Percentiles rank a stretch among this genome's conserved stretches.
Conservation (phyloP, 1,140 invertebrate species). For the Ectropis grisescens region DNA sequence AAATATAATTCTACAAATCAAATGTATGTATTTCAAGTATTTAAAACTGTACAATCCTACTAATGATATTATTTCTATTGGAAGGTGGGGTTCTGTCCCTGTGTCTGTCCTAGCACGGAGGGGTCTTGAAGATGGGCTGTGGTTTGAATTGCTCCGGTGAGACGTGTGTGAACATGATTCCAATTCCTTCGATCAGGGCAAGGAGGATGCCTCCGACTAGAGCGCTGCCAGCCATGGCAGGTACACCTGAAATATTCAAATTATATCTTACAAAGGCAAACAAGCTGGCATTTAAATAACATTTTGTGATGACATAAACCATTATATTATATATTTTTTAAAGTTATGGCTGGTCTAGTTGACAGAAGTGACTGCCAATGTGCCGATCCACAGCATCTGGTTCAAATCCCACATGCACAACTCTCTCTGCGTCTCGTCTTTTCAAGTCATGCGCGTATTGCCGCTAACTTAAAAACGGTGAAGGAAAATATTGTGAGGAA, state of each 20-base stretch:
- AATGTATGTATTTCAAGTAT: too few species aligned
- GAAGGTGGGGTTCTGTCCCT: constrained; percentile 35
- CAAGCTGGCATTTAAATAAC: background rate
- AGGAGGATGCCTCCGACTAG: constrained; percentile 94
- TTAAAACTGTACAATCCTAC: constrained; percentile 17
- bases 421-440: too few species aligned
- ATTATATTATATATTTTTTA: too few species aligned
- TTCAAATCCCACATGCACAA: too few species aligned
- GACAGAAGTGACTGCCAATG: too few species aligned
- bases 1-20: too few species aligned
- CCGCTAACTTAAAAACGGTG: too few species aligned
- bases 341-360: too few species aligned
- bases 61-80: constrained; percentile 31
- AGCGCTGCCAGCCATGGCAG: constrained; percentile 95
- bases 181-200: constrained; percentile 96
- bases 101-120: constrained; percentile 71
- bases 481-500: too few species aligned
- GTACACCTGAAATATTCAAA: constrained; percentile 74
- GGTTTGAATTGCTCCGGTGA: constrained; percentile 93
- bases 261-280: constrained; percentile 19
- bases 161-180: constrained; percentile 91
- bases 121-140: constrained; percentile 80
- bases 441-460: too few species aligned
- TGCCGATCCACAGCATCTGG: too few species aligned
- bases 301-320: background rate